These are phyloP conservation scores for Oxygymnocypris stewartii DNA, from an alignment of 2,113 vertebrate species.

Conservation along the genomic window DNA sequence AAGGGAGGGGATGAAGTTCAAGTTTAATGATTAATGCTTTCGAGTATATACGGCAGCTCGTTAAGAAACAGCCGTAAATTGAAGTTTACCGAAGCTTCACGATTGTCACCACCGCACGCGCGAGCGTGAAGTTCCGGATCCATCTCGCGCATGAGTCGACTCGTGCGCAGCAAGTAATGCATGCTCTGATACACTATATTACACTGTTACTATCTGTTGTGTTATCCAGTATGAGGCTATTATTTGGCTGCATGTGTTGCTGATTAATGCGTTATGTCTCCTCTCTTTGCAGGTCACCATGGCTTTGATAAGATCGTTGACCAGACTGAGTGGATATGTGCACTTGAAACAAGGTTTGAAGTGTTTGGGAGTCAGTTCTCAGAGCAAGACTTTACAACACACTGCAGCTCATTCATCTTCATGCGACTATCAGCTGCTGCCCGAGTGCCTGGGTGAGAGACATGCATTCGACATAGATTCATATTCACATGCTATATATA, in stretches of 20 bases:
- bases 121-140: background rate
- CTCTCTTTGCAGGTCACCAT: conserved; percentile 49
- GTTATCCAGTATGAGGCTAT: background rate
- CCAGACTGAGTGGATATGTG: conserved; percentile 9
- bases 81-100: background rate
- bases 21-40: conserved; percentile 30
- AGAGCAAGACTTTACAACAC: conserved; percentile 46
- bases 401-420: conserved; percentile 30
- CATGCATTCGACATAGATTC: background rate
- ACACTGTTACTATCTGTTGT: background rate
- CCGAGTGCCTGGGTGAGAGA: conserved; percentile 70
- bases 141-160: background rate
- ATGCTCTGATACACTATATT: background rate
- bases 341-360: background rate
- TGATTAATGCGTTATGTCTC: background rate
- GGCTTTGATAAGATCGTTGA: conserved; percentile 49
- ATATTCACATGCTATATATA: no score
- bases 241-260: background rate
- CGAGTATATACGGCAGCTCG: background rate
- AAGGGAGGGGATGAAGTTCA: background rate
- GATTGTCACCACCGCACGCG: background rate
- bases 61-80: background rate
- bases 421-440: conserved; percentile 48
- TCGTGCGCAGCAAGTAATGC: background rate
- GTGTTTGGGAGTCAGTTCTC: background rate